Conservation (phyloP, 2,113 vertebrate species). For the Panurus biarmicus region DNA sequence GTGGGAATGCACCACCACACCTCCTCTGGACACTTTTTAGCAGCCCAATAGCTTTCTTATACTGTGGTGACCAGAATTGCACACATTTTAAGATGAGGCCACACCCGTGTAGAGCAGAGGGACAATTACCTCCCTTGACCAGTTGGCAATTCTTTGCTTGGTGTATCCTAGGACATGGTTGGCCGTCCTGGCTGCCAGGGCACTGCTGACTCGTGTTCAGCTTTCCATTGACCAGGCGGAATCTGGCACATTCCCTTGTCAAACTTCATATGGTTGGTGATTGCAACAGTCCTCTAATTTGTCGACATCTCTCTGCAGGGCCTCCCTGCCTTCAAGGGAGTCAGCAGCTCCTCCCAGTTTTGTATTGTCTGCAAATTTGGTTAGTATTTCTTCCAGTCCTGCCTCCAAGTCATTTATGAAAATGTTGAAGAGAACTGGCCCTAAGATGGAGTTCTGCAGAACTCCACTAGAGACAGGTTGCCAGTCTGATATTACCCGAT, state of each 20-base stretch:
- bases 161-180: background rate
- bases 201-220: background rate
- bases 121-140: background rate
- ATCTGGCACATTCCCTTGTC: background rate
- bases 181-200: background rate
- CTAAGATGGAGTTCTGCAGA: background rate
- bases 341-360: background rate
- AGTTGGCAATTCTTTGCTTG: background rate
- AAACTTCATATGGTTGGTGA: background rate
- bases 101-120: background rate
- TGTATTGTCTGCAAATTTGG: background rate
- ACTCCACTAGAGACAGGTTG: no score
- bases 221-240: background rate
- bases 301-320: background rate
- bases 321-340: background rate
- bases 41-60: background rate
- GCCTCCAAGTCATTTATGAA: background rate
- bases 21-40: background rate
- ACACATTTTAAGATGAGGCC: background rate
- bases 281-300: background rate
- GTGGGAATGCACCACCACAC: background rate
- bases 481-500: background rate
- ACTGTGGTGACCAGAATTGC: background rate
- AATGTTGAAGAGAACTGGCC: background rate
- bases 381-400: background rate